Base-by-base conservation (phyloP, 2,888 invertebrate genomes). In the Entomobrya multifasciata region DNA sequence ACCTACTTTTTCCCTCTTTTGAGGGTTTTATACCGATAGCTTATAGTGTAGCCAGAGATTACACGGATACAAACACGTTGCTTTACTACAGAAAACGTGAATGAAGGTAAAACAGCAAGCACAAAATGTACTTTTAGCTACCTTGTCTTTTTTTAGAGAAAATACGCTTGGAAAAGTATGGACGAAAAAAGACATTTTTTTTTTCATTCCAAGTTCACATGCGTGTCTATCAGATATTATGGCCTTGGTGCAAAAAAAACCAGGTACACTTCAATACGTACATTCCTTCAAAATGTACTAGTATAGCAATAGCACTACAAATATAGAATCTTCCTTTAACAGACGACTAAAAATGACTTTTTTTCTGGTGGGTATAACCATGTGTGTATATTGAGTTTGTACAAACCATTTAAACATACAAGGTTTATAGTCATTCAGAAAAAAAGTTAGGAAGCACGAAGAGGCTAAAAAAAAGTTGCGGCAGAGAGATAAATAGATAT, bases 221-320 rank as follows among this genome's bases (percentile, higher is more conserved):
- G 72, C 72, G 72, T 72, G 72, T 49, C 30, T 52, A 27, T 25
- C 17, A 72, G 27, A 72, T 72, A 72, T 72, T 72, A 72, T n/a
- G 25, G 22, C 1, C 15, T 15, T 13, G 25, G 25, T n/a, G 70
- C 17, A 36, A 36, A 36, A 65, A 27, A 2, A 27, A 22, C 20
- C 11, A 22, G 2, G 36, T 36, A 44, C 10, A 44, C 2, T 6
- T 65, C 36, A 17, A 11, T 10, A 65, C n/a, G n/a, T n/a, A n/a
- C n/a, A n/a, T n/a, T n/a, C n/a, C n/a, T n/a, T n/a, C n/a, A n/a
- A 5, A 65, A 36, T 8, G 36, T 36, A n/a, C n/a, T 17, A n/a
- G 4, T 17, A n/a, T 36, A 36, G 36, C 41, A 5, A 15, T 10
- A 0, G 22, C 13, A 44, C 22, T 13, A 15, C 30, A 22, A 44